Evolutionary conservation across 2,113 vertebrate species (phyloP), one percentile per base, ranked within the genome.

Genomic region (Boulengeromyrus knoepffleri): DNA sequence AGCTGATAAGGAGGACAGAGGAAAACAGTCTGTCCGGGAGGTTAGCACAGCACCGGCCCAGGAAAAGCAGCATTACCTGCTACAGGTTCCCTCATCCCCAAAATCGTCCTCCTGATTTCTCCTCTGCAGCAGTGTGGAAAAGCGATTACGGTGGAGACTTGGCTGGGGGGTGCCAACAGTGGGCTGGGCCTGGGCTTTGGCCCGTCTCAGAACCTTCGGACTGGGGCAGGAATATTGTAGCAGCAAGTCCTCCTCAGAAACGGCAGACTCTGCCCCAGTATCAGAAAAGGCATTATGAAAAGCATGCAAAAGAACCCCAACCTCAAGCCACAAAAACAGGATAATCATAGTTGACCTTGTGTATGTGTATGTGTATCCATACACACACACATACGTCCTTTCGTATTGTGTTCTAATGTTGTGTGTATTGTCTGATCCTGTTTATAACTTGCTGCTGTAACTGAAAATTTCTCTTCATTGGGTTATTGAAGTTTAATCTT

Each of bases 161-260:
- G 91, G 93, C 13, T 89, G 91, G 3, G 90, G 39, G n/a, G 52
- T 42, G 19, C 70, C n/a, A 15, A 27, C n/a, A 1, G 62, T 36
- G 31, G 56, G 56, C 52, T 46, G 87, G 31, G 46, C 87, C 90
- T 12, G 58, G 27, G 31, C 88, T 45, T 13, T 91, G 3, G 94
- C 95, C 84, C 92, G 88, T 91, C 94, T 97, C 49, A 89, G 36
- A 91, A 96, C 96, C 95, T 99, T 99, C 39, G 92, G 88, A 85
- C 90, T 92, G 70, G 95, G 94, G 91, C 94, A 92, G 0, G 96
- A 96, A 92, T 99, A 99, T 90, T 98, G 98, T 88, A 91, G 95
- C 90, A 99, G 91, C n/a, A 99, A 92, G 7, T 98, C 97, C 84
- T 96, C 96, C 89, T 99, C 98, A 0, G 97, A 96, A 3, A 96